Percentiles rank a stretch among this genome's conserved stretches.
phyloP scores from a whole-genome alignment of 2,113 vertebrate species.

The Geococcyx californianus region DNA sequence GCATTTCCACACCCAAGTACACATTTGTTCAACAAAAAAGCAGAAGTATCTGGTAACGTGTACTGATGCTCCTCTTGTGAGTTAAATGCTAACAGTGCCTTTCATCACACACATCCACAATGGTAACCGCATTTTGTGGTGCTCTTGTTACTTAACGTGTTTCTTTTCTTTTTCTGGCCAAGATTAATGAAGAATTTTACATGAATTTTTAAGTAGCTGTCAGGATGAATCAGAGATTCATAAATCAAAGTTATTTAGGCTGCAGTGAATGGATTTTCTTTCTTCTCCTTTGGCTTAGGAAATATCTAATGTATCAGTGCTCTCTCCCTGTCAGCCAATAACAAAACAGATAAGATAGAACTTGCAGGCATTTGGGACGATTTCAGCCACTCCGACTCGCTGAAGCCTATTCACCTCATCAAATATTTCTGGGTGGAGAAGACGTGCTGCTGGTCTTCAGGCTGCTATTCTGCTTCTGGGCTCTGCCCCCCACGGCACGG shows the following conservation, averaged over 20 bases:
- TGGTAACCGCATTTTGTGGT: not conserved
- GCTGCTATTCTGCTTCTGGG: not conserved
- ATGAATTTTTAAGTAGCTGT: slow-evolving; percentile 55
- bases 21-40: not conserved
- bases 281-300: not conserved
- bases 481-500: not conserved
- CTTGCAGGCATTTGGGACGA: not conserved
- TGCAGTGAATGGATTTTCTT: not conserved
- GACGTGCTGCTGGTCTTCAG: not conserved
- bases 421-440: not conserved
- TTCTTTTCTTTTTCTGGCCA: slow-evolving; percentile 41
- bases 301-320: not conserved
- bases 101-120: not conserved
- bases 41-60: not conserved
- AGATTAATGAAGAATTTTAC: slow-evolving; percentile 29
- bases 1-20: not conserved
- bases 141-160: not conserved
- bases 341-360: not conserved
- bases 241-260: slow-evolving; percentile 40
- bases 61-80: not conserved
- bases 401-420: not conserved
- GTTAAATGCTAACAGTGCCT: not conserved
- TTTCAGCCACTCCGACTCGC: not conserved
- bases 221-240: slow-evolving; percentile 50
- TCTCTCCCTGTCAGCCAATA: not conserved